These are phyloP conservation scores for Aspidoscelis tigris DNA, from an alignment of 2,113 vertebrate genomes.

Conservation along the genomic window DNA sequence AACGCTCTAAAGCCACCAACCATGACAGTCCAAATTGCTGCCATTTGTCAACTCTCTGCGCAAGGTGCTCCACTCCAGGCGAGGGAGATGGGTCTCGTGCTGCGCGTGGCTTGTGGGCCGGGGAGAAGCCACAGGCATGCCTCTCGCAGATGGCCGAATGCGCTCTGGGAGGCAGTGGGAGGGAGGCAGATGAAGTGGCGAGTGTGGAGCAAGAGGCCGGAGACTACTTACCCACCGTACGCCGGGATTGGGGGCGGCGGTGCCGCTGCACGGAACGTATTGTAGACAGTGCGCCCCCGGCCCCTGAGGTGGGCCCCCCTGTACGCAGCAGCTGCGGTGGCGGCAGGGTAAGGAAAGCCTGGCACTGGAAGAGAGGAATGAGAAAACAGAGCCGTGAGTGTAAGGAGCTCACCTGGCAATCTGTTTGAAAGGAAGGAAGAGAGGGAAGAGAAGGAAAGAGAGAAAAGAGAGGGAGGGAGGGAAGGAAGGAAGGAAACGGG, in stretches of 20 bases:
- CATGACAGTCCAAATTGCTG: slow-evolving; percentile 83
- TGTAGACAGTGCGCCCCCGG: slow-evolving; percentile 93
- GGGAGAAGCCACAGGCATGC: slow-evolving; percentile 70
- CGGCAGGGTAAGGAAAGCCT: slow-evolving; percentile 93
- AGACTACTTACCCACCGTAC: slow-evolving; percentile 90
- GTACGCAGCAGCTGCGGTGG: slow-evolving; percentile 91
- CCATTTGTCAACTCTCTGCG: slow-evolving; percentile 80
- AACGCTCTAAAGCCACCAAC: slow-evolving; percentile 79
- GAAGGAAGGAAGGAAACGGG: too few relatives aligned
- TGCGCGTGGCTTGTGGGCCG: slow-evolving; percentile 50
- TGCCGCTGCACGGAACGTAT: slow-evolving; percentile 91
- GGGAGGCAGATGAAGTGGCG: neutral
- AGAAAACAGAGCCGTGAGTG: neutral
- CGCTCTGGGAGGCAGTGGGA: neutral
- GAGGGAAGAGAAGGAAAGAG: too few relatives aligned
- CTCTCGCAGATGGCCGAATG: slow-evolving; percentile 32
- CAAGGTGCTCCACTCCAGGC: slow-evolving; percentile 77
- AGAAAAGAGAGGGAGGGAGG: too few relatives aligned
- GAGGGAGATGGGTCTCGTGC: slow-evolving; percentile 69
- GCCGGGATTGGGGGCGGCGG: slow-evolving; percentile 93
- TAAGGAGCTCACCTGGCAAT: fast-evolving
- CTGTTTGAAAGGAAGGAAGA: too few relatives aligned
- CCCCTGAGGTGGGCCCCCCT: slow-evolving; percentile 94
- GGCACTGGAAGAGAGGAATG: slow-evolving; percentile 80
- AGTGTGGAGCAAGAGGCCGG: neutral